These are phyloP conservation scores for Chrysolina oricalcia DNA, from an alignment of 2,888 invertebrate species.

Conservation along the genomic window DNA sequence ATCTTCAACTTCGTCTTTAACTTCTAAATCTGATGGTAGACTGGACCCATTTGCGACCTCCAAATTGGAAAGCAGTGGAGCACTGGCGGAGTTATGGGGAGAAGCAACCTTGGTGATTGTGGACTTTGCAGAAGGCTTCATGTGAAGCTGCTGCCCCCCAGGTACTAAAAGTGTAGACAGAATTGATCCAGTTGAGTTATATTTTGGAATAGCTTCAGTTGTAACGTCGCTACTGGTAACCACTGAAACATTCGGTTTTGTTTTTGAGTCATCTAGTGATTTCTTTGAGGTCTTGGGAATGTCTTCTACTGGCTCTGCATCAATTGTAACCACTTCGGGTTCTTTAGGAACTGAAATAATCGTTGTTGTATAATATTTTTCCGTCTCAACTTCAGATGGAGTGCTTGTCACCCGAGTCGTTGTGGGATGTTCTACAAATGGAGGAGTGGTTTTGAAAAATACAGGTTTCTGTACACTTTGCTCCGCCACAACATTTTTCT, in stretches of 20 bases:
- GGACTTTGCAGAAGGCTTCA: slow-evolving; percentile 71
- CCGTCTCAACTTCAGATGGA: not conserved
- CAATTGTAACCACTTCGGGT: not conserved
- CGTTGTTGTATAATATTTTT: not conserved
- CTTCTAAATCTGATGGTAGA: slow-evolving; percentile 43
- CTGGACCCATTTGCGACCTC: slow-evolving; percentile 47
- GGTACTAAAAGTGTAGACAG: slow-evolving; percentile 79
- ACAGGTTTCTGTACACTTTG: slow-evolving; percentile 15
- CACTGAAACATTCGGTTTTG: not conserved
- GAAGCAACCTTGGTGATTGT: slow-evolving; percentile 77
- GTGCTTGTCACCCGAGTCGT: slow-evolving; percentile 19
- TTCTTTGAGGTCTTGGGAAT: not conserved
- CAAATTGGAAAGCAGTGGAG: slow-evolving; percentile 56
- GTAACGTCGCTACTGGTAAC: not conserved
- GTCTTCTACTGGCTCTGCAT: not conserved
- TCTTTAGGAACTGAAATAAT: not conserved
- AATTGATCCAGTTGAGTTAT: slow-evolving; percentile 70
- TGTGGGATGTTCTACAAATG: slow-evolving; percentile 24
- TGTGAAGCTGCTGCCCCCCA: slow-evolving; percentile 73
- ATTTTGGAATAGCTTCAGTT: not conserved
- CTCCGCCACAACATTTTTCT: slow-evolving; percentile 1
- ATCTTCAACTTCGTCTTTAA: slow-evolving; percentile 69
- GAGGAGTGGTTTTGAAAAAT: not conserved
- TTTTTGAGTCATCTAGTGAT: not conserved
- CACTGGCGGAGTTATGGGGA: slow-evolving; percentile 64